Base-by-base conservation (phyloP, 2,797 vertebrate species). In the Myotis findleyi region DNA sequence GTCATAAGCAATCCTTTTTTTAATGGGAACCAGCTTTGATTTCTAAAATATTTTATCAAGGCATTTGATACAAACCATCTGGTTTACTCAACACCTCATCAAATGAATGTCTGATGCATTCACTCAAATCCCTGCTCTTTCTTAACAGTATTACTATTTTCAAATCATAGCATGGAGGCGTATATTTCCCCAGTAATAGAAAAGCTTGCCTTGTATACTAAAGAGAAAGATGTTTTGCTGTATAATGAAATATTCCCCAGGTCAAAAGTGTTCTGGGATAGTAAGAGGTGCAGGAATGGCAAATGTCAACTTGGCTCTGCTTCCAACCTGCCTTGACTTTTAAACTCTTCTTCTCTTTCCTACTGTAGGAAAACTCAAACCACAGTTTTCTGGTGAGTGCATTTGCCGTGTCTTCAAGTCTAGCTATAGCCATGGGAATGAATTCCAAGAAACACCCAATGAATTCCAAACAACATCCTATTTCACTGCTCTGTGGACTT, bases 41-140 rank as follows among this genome's bases (percentile, higher is more conserved):
- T 94, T 93, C 62, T 76, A 84, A 94, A 97, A 89, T 72, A 92
- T 71, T 89, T 93, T 92, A 93, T 85, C 87, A 95, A 96, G 41
- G 62, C 44, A 51, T 93, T 88, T 92, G 82, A 86, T 92, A 80
- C 17, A 90, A 90, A 84, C 44, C 38, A 87, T 95, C 76, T 89
- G 47, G 47, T 51, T 75, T 89, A 80, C 30, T 49, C 69, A 73
- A 76, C 13, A 90, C 75, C 79, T 92, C 55, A 89, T 77, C 85
- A 93, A 64, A 85, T 14, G 23, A 83, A 69, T 9, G 21, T 66
- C 57, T 77, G 27, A 80, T 27, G 23, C 17, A 57, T 75, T 89
- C 38, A 79, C 47, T n/a, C 25, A 86, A 80, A 38, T 76, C 64
- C 55, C 68, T 75, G 20, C 27, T 91, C 73, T 73, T 84, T 85